phyloP scores from a whole-genome alignment of 1,140 invertebrate species.

The Coenobita brevimanus region DNA sequence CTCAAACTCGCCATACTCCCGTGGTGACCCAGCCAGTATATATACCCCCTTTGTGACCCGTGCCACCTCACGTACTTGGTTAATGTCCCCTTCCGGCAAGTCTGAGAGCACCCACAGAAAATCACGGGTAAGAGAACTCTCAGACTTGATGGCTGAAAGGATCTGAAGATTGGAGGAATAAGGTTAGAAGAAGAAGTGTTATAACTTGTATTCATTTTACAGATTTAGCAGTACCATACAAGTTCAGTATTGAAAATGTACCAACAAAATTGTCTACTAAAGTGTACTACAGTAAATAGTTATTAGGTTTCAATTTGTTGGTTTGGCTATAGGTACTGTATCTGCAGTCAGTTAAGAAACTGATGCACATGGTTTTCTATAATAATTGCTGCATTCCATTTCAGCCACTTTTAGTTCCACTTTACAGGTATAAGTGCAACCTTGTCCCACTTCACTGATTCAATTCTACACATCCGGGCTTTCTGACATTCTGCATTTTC shows the following conservation, averaged over 20 bases:
- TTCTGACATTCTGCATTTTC: too few species aligned
- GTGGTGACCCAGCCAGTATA: slow-evolving; percentile 25
- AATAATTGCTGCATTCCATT: too few species aligned
- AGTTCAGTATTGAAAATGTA: background rate
- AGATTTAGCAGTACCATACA: background rate
- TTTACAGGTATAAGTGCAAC: too few species aligned
- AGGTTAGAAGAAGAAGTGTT: background rate
- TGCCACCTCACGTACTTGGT: slow-evolving; percentile 24
- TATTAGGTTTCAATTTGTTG: too few species aligned
- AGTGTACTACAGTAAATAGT: too few species aligned
- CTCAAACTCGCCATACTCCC: slow-evolving; percentile 46
- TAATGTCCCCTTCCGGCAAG: slow-evolving; percentile 45
- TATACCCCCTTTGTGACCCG: slow-evolving; percentile 35
- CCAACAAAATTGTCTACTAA: too few species aligned
- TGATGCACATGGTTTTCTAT: too few species aligned
- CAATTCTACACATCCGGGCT: too few species aligned
- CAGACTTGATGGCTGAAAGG: slow-evolving; percentile 32
- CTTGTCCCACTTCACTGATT: too few species aligned
- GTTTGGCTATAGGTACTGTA: too few species aligned
- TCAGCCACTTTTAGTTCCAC: too few species aligned
- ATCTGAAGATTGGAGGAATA: slow-evolving; percentile 32
- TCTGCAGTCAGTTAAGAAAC: too few species aligned
- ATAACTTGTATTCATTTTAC: background rate
- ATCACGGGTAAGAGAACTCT: slow-evolving; percentile 38
- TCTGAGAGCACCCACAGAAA: slow-evolving; percentile 55